Percentiles rank a stretch among this genome's conserved stretches.
phyloP scores from a whole-genome alignment of 2,888 invertebrate species.

The Nephrotoma appendiculata region DNA sequence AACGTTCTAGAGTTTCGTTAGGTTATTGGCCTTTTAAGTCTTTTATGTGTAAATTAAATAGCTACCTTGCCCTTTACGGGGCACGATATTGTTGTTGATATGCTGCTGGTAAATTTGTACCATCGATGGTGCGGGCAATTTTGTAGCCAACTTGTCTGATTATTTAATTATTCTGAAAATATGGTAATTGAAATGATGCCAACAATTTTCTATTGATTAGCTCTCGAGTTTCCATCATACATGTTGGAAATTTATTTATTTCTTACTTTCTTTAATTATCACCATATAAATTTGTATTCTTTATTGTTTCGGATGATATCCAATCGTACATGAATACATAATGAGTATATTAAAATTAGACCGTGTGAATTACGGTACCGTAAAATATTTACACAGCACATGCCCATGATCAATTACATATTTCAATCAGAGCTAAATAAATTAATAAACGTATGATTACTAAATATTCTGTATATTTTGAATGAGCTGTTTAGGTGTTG shows the following conservation, averaged over 20 bases:
- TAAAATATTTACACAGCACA: too few species aligned
- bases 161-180: too few species aligned
- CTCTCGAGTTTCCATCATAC: neutral
- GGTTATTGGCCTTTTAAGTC: neutral
- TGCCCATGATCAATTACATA: too few species aligned
- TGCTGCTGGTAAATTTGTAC: neutral
- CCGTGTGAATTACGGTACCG: neutral
- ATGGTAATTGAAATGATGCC: neutral
- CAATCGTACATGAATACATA: neutral
- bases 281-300: neutral
- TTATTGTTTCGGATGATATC: neutral
- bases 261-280: neutral
- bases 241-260: neutral
- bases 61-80: neutral
- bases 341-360: neutral
- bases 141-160: too few species aligned
- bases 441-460: too few species aligned
- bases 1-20: neutral
- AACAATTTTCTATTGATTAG: neutral
- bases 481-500: too few species aligned
- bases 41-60: too few species aligned
- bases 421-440: too few species aligned
- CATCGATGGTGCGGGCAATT: too few species aligned
- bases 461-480: too few species aligned
- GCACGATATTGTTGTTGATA: neutral